A percentile compares a stretch with the other conserved stretches of the same genome.
Evolutionary conservation across 2,113 vertebrate genomes (phyloP).

Genomic region (Bufo gargarizans): DNA sequence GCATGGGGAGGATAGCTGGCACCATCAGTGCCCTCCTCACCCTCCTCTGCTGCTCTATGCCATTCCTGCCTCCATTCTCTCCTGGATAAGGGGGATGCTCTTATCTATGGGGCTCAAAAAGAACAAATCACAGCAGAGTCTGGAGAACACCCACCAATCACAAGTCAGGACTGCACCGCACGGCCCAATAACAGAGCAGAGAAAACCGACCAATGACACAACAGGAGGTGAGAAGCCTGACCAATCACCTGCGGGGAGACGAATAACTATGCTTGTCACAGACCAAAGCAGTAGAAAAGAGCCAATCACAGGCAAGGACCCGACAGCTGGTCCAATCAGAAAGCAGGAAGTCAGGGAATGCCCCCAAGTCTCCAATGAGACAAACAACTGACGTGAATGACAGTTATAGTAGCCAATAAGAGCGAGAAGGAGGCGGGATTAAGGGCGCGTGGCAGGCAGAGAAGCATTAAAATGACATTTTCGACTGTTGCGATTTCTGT

Average conservation of each 20-base stretch:
- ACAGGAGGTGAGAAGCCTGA: background rate
- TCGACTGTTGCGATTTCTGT: too few species aligned
- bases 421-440: background rate
- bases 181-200: background rate
- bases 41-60: background rate
- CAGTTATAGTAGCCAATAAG: background rate
- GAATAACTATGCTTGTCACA: background rate
- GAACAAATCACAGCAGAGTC: background rate
- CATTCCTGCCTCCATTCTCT: constrained; percentile 11
- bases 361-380: background rate
- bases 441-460: background rate
- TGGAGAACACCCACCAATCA: background rate
- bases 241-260: background rate
- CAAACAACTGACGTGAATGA: background rate
- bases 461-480: too few species aligned
- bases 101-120: background rate
- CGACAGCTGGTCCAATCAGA: background rate
- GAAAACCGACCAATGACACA: background rate
- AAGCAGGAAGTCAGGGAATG: background rate
- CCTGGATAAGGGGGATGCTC: background rate
- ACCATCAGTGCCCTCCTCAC: background rate
- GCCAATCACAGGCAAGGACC: background rate
- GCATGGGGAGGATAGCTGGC: background rate
- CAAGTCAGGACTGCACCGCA: background rate
- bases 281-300: background rate